These are phyloP conservation scores for Meandrusa payeni DNA, from an alignment of 2,888 invertebrate species.

Conservation along the genomic window DNA sequence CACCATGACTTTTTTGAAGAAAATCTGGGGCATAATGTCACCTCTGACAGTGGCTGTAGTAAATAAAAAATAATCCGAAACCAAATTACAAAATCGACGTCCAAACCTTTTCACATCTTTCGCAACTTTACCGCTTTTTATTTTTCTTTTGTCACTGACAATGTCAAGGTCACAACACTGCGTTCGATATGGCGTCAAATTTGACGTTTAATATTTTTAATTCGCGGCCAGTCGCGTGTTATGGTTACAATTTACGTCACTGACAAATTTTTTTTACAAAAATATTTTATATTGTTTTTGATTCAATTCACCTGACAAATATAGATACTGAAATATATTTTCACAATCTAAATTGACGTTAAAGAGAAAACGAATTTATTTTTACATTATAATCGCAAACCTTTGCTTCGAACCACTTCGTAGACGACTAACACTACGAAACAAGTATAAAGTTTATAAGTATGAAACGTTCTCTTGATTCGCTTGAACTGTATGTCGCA, in stretches of 20 bases:
- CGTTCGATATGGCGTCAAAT: slow-evolving; percentile 19
- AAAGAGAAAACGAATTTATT: slow-evolving; percentile 20
- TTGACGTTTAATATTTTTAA: slow-evolving; percentile 14
- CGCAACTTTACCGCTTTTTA: slow-evolving; percentile 28
- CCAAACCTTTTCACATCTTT: slow-evolving; percentile 16
- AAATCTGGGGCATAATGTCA: slow-evolving; percentile 75
- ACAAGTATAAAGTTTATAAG: slow-evolving; percentile 72
- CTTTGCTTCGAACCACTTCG: slow-evolving; percentile 67
- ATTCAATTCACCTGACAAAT: slow-evolving; percentile 8
- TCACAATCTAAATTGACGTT: too few species aligned
- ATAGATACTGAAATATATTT: too few species aligned
- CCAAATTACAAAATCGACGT: slow-evolving; percentile 4
- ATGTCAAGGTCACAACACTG: slow-evolving; percentile 31
- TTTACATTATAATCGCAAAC: slow-evolving; percentile 43
- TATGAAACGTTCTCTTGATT: slow-evolving; percentile 65
- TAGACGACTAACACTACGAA: slow-evolving; percentile 67
- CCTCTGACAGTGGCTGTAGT: slow-evolving; percentile 39
- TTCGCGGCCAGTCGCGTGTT: too few species aligned
- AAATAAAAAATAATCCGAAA: slow-evolving; percentile 14
- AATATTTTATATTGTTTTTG: not conserved
- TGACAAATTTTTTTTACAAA: not conserved
- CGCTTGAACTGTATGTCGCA: slow-evolving; percentile 64
- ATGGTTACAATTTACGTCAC: slow-evolving; percentile 5
- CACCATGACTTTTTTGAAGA: slow-evolving; percentile 78
- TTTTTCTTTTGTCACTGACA: slow-evolving; percentile 29